Base-by-base conservation (phyloP, 2,113 vertebrate species). In the Syngnathus scovelli region DNA sequence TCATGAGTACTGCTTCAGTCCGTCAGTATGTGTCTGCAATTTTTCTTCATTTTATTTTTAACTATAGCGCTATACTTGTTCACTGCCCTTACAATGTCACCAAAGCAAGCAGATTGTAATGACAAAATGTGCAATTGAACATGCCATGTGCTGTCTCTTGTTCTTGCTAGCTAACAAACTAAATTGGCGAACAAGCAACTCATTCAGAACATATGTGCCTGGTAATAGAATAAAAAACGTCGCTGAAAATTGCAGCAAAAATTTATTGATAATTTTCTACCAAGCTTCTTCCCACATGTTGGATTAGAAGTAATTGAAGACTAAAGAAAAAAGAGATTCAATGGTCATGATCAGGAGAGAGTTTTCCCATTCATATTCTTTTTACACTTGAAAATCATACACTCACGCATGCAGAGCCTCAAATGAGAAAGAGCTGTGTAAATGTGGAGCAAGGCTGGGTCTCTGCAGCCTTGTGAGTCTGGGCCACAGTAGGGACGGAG, bases 351-450 rank as follows among this genome's bases (percentile, higher is more conserved):
- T 58, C 13, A 58, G 38, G n/a, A 13, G 19, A 62, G 9, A 5
- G 36, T 33, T 23, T 12, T 9, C 18, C 43, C 13, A 46, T 33
- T 6, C 48, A 58, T 51, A 62, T 41, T 62, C 16, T 37, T 54
- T 49, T n/a, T 8, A 55, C 38, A 37, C 46, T 36, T 15, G 21
- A 16, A 38, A 27, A 41, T 52, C 27, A 60, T 61, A 44, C 60
- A 16, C 63, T 39, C 11, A 66, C n/a, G 48, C 60, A 71, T 4
- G 71, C 61, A 61, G 59, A 64, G 74, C 71, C 59, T 41, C 75
- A 82, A 77, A 85, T 78, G 54, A 79, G 68, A 83, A 80, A 61
- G 73, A 80, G 77, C 78, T 85, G 83, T 82, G 74, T 71, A 77
- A 80, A 80, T 71, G 74, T 38, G 65, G 59, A 77, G 71, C 48